Evolutionary conservation across 2,113 vertebrate genomes (phyloP).

Genomic region (Mirounga angustirostris): DNA sequence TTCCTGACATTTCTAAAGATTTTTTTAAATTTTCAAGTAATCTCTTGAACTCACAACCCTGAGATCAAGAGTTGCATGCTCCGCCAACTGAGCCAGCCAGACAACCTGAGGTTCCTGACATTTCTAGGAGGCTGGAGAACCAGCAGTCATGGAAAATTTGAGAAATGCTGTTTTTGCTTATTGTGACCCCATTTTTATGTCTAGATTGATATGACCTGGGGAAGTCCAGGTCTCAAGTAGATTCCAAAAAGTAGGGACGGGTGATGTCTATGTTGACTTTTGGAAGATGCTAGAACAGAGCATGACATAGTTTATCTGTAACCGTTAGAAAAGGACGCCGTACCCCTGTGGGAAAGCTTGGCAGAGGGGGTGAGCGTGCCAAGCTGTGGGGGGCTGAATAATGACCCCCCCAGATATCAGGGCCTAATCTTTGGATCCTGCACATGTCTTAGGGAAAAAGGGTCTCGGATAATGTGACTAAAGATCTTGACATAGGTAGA

Average conservation of each 20-base stretch:
- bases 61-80: background rate
- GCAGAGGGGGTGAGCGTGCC: background rate
- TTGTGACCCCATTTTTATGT: background rate
- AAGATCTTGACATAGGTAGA: background rate
- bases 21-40: background rate
- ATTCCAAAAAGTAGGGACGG: background rate
- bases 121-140: constrained; percentile 16
- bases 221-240: background rate
- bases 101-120: background rate
- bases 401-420: background rate
- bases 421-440: background rate
- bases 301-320: background rate
- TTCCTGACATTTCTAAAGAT: constrained; percentile 8
- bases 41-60: background rate
- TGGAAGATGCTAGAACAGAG: background rate
- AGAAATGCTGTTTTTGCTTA: constrained; percentile 14
- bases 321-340: background rate
- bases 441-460: background rate
- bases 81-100: background rate
- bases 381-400: background rate
- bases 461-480: background rate
- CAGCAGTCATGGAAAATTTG: background rate
- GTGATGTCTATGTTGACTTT: background rate
- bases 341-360: background rate
- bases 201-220: background rate